phyloP scores from a whole-genome alignment of 2,888 invertebrate species.

The Folsomia candida region DNA sequence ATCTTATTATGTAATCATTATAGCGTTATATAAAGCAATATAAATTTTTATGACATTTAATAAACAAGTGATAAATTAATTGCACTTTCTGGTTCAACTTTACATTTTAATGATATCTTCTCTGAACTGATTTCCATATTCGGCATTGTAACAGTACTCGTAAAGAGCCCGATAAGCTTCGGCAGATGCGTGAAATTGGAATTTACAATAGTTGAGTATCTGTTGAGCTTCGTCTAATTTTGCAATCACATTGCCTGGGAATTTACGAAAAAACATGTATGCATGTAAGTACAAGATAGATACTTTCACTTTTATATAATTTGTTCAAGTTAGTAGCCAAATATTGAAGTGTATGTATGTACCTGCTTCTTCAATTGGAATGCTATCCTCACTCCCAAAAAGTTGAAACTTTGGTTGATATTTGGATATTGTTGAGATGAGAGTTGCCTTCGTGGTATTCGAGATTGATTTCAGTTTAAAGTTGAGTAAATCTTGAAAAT shows the following conservation, averaged over 20 bases:
- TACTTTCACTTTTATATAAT: neutral
- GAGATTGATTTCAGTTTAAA: slow-evolving; percentile 12
- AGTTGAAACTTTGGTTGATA: slow-evolving; percentile 1
- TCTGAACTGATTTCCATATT: slow-evolving; percentile 12
- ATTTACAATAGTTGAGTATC: slow-evolving; percentile 16
- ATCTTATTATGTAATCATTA: neutral
- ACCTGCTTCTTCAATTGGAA: slow-evolving; percentile 10
- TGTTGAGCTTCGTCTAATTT: neutral
- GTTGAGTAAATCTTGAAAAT: slow-evolving; percentile 3
- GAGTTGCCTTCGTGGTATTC: neutral
- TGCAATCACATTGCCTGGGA: neutral
- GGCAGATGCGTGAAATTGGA: slow-evolving; percentile 12
- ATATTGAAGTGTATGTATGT: neutral
- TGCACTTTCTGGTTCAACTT: neutral
- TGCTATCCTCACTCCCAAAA: neutral
- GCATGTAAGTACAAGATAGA: neutral
- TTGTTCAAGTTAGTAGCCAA: neutral
- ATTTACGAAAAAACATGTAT: neutral
- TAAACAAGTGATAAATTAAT: neutral
- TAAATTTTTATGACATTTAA: neutral
- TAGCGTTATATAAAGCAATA: neutral
- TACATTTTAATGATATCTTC: slow-evolving; percentile 8
- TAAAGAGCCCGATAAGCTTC: slow-evolving; percentile 14
- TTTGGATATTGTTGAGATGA: neutral
- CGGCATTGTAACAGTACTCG: slow-evolving; percentile 16